Evolutionary conservation across 1,140 invertebrate species (phyloP), one percentile per base, ranked within the genome.

Genomic region (Lanistes nyassanus): DNA sequence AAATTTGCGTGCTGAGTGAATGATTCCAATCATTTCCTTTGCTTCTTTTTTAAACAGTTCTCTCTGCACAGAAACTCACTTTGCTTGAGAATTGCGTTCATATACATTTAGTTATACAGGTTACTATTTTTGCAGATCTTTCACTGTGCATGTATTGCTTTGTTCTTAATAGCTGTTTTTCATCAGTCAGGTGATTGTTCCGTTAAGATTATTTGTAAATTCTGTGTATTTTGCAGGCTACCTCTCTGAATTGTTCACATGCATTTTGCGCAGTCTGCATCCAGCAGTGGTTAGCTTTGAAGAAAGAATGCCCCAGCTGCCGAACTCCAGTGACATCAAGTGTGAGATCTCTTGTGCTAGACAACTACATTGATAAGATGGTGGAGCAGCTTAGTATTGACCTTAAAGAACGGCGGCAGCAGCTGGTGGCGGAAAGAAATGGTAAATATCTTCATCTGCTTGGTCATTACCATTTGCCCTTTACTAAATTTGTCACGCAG

Each of bases 191-290:
- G 51, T 13, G 23, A 23, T 13, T 23, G 13, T 53, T 23, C 13
- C 23, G 23, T 13, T 13, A 53, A 13, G 51, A 13, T 13, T 53
- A 23, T 53, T 53, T 53, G 51, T 53, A 23, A 5, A 72, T 56
- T 47, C 9, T 47, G 9, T 47, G 19, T 47, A 47, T 76, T 78
- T 79, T 81, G 65, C 80, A 91, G 90, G 92, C 94, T 0, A 92
- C 92, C 21, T 93, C 93, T 0, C 85, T 95, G 9, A 93, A 92
- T 83, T 96, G 95, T 85, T 92, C 92, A 0, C 95, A 96, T 80
- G 93, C 93, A 1, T 95, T 94, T 83, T 96, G 95, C 84, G 88
- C 92, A 39, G 90, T 91, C 79, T 96, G 95, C 83, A 94, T 96
- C 47, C 84, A 88, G 0, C 86, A 89, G 65, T 96, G 95, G 95